Percentiles rank a stretch among this genome's conserved stretches.
These are phyloP conservation scores for Listronotus oregonensis DNA, from an alignment of 1,140 invertebrate genomes.

Conservation along the genomic window DNA sequence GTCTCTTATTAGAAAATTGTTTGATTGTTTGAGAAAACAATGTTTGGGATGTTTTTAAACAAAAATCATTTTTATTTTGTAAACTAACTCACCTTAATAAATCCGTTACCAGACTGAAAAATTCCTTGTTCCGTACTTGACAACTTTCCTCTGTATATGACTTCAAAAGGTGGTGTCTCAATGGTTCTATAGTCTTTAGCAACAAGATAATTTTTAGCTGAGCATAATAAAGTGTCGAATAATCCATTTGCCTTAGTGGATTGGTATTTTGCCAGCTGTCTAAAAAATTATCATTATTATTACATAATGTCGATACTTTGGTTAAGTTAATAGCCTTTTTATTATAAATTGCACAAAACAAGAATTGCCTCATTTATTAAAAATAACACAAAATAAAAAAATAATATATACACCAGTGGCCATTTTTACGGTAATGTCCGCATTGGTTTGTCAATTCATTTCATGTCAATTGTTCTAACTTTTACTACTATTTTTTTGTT, in stretches of 20 bases:
- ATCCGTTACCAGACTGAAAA: slow-evolving; percentile 37
- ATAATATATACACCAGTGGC: no score
- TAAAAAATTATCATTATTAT: slow-evolving; percentile 27
- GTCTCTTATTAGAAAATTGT: no score
- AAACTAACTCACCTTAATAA: slow-evolving; percentile 31
- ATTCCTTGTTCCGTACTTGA: slow-evolving; percentile 41
- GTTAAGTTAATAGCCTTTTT: no score
- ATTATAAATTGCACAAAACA: no score
- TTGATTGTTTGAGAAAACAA: no score
- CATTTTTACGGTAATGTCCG: no score
- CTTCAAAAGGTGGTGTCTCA: slow-evolving; percentile 40
- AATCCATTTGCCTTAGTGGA: slow-evolving; percentile 42
- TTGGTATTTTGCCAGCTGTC: slow-evolving; percentile 36
- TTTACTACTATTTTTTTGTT: no score
- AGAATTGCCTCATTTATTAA: not conserved
- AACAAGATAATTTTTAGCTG: slow-evolving; percentile 47
- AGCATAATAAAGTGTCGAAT: slow-evolving; percentile 44
- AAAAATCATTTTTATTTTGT: no score
- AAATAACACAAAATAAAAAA: not conserved
- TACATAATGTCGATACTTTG: no score
- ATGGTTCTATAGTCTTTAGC: slow-evolving; percentile 36
- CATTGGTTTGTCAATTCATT: no score
- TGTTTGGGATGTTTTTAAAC: no score
- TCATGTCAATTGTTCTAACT: no score
- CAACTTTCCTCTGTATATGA: slow-evolving; percentile 43